phyloP scores from a whole-genome alignment of 2,888 invertebrate species.

The Hyppa rectilinea region DNA sequence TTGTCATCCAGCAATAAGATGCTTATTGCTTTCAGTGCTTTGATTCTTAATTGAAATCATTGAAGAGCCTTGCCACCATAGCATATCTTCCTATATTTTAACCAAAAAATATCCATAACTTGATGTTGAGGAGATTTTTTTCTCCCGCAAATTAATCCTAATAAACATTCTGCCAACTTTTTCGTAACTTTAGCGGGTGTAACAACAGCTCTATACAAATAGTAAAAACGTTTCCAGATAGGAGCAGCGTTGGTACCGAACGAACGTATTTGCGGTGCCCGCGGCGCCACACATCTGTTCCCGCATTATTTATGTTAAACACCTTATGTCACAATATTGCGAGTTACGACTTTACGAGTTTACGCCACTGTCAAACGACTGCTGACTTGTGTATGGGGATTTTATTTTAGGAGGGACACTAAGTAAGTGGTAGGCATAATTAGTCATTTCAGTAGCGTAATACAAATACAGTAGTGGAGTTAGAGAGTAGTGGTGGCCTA shows the following conservation, averaged over 20 bases:
- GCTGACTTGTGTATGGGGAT: slow-evolving; percentile 76
- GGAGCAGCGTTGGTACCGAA: slow-evolving; percentile 75
- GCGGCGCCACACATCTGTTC: slow-evolving; percentile 89
- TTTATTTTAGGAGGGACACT: slow-evolving; percentile 79
- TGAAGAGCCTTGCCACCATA: no score
- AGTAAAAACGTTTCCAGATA: slow-evolving; percentile 77
- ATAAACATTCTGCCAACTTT: neutral
- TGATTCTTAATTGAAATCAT: no score
- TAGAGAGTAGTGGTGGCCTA: no score
- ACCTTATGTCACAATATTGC: slow-evolving; percentile 91
- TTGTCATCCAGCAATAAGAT: no score
- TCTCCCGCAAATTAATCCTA: neutral
- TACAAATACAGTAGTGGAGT: slow-evolving; percentile 15
- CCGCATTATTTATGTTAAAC: slow-evolving; percentile 90
- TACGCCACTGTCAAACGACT: slow-evolving; percentile 79
- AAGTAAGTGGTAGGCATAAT: slow-evolving; percentile 25
- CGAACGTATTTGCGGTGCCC: slow-evolving; percentile 88
- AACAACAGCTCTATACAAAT: slow-evolving; percentile 76
- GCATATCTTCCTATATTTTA: no score
- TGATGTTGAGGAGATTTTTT: no score
- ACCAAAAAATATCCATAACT: no score
- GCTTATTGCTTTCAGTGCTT: no score
- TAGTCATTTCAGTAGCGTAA: neutral
- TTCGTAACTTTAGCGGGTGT: neutral
- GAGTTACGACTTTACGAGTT: slow-evolving; percentile 86